Conservation (phyloP, 2,888 invertebrate genomes). For the Pollenia angustigena region DNA sequence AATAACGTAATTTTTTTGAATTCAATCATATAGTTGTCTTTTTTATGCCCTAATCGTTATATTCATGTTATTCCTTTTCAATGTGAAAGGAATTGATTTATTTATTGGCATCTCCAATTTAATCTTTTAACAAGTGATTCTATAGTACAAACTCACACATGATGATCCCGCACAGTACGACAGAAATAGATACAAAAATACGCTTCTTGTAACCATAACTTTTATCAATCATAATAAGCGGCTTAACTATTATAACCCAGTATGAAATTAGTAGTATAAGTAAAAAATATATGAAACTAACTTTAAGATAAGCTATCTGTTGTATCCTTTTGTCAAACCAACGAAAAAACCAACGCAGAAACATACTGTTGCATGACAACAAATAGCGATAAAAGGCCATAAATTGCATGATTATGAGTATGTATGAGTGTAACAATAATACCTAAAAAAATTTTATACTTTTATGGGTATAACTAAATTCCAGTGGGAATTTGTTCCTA, state of each 20-base stretch:
- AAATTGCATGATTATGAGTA: conserved; percentile 61
- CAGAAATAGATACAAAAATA: not conserved
- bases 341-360: not conserved
- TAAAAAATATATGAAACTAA: not conserved
- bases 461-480: too few species aligned
- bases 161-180: conserved; percentile 9
- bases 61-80: not conserved
- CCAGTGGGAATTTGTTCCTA: too few species aligned
- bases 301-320: conserved; percentile 9
- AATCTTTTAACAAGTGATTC: conserved; percentile 49
- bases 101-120: conserved; percentile 9
- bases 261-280: not conserved
- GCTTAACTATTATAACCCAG: conserved; percentile 57
- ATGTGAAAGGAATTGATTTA: too few species aligned
- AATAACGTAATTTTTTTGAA: too few species aligned
- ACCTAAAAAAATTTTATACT: too few species aligned
- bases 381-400: conserved; percentile 67
- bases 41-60: too few species aligned
- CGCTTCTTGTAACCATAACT: conserved; percentile 12
- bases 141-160: not conserved
- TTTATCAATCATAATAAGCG: conserved; percentile 69
- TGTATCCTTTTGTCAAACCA: conserved; percentile 20
- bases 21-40: too few species aligned
- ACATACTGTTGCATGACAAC: conserved; percentile 68
- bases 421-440: not conserved